Evolutionary conservation across 2,113 vertebrate species (phyloP), one percentile per base, ranked within the genome.

Genomic region (Austrofundulus limnaeus): DNA sequence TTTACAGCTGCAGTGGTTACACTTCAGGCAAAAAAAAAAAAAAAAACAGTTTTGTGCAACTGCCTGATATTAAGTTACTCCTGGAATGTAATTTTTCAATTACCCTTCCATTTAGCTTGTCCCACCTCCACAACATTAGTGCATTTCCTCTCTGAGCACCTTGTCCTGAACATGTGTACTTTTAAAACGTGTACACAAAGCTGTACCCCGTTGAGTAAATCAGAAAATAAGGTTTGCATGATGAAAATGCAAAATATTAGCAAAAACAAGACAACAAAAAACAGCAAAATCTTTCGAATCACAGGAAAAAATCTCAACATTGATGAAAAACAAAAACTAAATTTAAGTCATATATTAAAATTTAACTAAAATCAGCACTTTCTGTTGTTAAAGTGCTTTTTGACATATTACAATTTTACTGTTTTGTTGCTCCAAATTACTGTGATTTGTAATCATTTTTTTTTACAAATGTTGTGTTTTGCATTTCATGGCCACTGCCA

Each of bases 71-170:
- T 46, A 46, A 58, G 39, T 59, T 57, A 47, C 47, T 28, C 39
- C 39, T 53, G 43, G 31, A 25, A 55, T 54, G 24, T 41, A 21
- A 60, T 34, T 49, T 34, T 71, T 71, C 54, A 57, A 23, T 50
- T 50, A 63, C 43, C 37, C 45, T 55, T 46, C 39, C 11, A 20
- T 61, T 66, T n/a, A 49, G 51, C 12, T 37, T 28, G 13, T 66
- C 25, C 5, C 5, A 21, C 24, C 52, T 23, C 16, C 51, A 38
- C 37, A 31, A 38, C 25, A 20, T 16, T 43, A 58, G 16, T 28
- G 4, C 42, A 3, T 5, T 41, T 34, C 9, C 31, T 34, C 10
- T 34, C 24, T 51, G 20, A 23, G 47, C 38, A 41, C 38, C 49
- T 45, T 50, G 45, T 34, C 19, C 2, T 52, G 34, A 9, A 52